A percentile compares a stretch with the other conserved stretches of the same genome.
Evolutionary conservation across 1,140 invertebrate genomes (phyloP).

Genomic region (Zaprionus ornatus): DNA sequence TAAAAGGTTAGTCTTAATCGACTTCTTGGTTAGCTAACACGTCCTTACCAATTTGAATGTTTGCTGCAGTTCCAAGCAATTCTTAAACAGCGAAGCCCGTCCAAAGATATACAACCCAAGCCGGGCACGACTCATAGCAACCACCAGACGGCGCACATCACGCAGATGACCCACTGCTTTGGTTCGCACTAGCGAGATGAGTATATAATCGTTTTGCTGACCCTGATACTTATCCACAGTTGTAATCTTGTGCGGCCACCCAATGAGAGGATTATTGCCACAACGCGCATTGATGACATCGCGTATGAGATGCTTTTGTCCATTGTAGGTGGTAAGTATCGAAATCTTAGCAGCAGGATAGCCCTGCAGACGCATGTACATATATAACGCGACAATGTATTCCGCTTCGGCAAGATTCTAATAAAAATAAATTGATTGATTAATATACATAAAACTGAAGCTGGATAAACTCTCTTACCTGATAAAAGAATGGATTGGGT

Average conservation of each 20-base stretch:
- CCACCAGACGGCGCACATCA: constrained; percentile 97
- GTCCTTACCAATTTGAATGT: constrained; percentile 94
- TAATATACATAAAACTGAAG: not conserved
- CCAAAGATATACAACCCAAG: constrained; percentile 99
- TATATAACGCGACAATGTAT: constrained; percentile 98
- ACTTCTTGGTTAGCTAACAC: not conserved
- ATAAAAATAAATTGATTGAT: not conserved
- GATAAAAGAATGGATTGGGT: constrained; percentile 99
- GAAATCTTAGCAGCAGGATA: constrained; percentile 99
- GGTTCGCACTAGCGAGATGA: constrained; percentile 97
- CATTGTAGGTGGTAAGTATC: constrained; percentile 99
- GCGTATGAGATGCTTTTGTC: constrained; percentile 98
- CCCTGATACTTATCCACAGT: constrained; percentile 99
- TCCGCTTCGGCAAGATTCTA: constrained; percentile 99
- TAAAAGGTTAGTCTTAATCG: not conserved
- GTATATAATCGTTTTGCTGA: constrained; percentile 99
- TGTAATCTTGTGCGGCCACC: constrained; percentile 95
- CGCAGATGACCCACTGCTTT: constrained; percentile 98
- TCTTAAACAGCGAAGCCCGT: constrained; percentile 95
- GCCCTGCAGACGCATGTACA: constrained; percentile 99
- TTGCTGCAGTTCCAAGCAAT: constrained; percentile 98
- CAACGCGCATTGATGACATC: constrained; percentile 98
- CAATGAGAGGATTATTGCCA: constrained; percentile 98
- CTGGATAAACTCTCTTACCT: constrained; percentile 85
- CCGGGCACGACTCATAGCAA: constrained; percentile 98